These are phyloP conservation scores for Gnathonemus echidnorhynchus DNA, from an alignment of 2,113 vertebrate genomes.

Conservation along the genomic window DNA sequence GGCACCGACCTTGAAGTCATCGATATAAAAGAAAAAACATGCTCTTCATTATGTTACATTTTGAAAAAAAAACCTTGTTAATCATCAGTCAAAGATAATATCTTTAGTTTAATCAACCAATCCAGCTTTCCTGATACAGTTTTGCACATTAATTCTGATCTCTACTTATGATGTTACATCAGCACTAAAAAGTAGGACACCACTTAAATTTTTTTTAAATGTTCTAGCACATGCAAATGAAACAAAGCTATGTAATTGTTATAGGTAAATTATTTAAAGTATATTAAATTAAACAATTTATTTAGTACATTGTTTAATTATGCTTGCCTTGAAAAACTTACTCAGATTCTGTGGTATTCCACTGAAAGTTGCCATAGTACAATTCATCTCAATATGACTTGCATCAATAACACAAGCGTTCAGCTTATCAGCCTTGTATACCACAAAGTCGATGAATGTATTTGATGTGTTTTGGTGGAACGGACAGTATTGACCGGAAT, in stretches of 20 bases:
- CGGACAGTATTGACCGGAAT: accelerated
- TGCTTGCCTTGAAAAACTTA: slow-evolving; percentile 26
- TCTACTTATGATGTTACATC: not conserved
- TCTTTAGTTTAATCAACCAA: not conserved
- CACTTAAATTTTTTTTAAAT: not conserved
- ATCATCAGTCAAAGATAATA: not conserved
- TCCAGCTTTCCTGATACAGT: not conserved
- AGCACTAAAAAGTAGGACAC: not conserved
- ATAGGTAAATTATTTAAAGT: not conserved
- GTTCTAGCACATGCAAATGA: not conserved
- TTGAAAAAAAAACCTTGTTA: not conserved
- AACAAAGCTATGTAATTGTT: not conserved
- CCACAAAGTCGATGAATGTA: accelerated
- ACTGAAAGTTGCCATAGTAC: slow-evolving; percentile 42
- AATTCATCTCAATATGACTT: slow-evolving; percentile 24
- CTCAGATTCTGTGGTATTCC: slow-evolving; percentile 29
- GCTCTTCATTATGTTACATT: not conserved
- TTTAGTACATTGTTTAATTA: not conserved
- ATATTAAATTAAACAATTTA: not conserved
- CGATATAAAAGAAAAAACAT: not conserved
- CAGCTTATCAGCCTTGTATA: accelerated
- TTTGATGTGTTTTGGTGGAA: not conserved
- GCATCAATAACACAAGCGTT: slow-evolving; percentile 36
- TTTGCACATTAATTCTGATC: not conserved
- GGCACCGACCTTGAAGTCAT: slow-evolving; percentile 47